Evolutionary conservation across 1,140 invertebrate species (phyloP), one percentile per base, ranked within the genome.

Genomic region (Micrasema minimum): DNA sequence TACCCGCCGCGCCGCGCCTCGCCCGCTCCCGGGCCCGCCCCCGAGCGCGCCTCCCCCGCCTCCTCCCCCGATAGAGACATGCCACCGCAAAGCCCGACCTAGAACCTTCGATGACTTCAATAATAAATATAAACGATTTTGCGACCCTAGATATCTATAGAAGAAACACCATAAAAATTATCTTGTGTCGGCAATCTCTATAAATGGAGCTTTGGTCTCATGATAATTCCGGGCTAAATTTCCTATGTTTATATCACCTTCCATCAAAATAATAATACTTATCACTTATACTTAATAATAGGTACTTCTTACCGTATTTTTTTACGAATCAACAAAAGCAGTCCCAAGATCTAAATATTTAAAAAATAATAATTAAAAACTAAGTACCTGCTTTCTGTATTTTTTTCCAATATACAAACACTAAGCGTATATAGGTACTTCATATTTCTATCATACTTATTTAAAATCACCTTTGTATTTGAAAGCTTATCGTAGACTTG

Each of bases 31-130:
- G 10, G 16, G 20, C 43, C 43, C 22, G 14, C 55, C 2, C n/a
- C 67, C 23, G 38, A 46, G 3, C 77, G 80, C 6, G 70, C 80
- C 0, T 82, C 82, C 0, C 82, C 83, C 10, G 81, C 80, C 5
- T 85, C 86, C 1, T 87, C 86, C 9, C 87, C 87, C 2, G 87
- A 85, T 51, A 75, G 85, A 20, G 82, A 85, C 41, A 85, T 80
- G 66, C 83, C 85, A 2, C 86, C 85, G 3, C 85, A 84, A 75
- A 87, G 86, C 75, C 86, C 87, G 35, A 86, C 85, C 78, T 87
- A 86, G 82, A 72, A 55, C 62, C 20, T 7, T 7, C 18, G 16
- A 11, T 74, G 77, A 20, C 43, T 45, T 16, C 43, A 6, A 16
- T 45, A 16, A 14, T 45, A 16, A 14, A n/a, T 45, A 45, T 0